These are phyloP conservation scores for Parauchenoglanis punctatus DNA, from an alignment of 2,797 vertebrate genomes.

Conservation along the genomic window DNA sequence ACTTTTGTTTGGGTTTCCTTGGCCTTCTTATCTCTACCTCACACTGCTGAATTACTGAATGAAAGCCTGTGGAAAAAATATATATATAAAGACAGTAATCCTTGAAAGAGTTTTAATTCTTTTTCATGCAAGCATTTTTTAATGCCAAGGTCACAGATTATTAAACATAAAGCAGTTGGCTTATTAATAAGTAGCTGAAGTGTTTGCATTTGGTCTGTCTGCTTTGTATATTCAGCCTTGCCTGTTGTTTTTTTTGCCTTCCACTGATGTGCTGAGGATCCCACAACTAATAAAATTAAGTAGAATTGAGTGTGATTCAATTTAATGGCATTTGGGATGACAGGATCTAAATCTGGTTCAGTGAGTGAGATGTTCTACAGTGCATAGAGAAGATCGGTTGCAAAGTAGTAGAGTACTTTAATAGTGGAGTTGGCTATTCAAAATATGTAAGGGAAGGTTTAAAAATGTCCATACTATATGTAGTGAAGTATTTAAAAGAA, in stretches of 20 bases:
- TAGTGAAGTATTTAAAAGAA: background rate
- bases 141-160: constrained; percentile 1
- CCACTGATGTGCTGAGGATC: constrained; percentile 11
- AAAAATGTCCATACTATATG: background rate
- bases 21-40: constrained; percentile 12
- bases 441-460: background rate
- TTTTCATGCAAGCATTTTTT: background rate
- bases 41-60: background rate
- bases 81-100: background rate
- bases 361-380: background rate
- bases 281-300: constrained; percentile 26
- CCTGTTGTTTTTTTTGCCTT: background rate
- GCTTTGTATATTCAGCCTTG: background rate
- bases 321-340: constrained; percentile 33
- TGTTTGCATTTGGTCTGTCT: constrained; percentile 7
- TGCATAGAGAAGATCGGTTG: background rate
- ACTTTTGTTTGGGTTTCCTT: constrained; percentile 31
- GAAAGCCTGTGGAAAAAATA: background rate
- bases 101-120: background rate
- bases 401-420: background rate
- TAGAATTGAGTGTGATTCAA: constrained; percentile 38
- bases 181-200: constrained; percentile 3
- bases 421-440: too few relatives aligned
- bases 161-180: background rate
- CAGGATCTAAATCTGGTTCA: constrained; percentile 25